phyloP scores from a whole-genome alignment of 2,888 invertebrate species.

The Phengaris arion region DNA sequence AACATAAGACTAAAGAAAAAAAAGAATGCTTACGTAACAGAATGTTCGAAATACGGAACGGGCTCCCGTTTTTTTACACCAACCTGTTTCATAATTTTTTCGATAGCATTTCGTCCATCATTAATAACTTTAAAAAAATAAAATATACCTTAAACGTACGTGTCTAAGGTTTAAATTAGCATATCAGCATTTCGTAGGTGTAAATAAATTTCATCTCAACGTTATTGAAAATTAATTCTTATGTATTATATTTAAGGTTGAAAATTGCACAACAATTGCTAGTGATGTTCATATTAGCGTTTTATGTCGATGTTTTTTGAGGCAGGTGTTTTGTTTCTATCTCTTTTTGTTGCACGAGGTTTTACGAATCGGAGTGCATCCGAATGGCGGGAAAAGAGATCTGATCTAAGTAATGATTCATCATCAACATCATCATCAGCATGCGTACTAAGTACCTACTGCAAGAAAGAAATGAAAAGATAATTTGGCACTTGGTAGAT shows the following conservation, averaged over 20 bases:
- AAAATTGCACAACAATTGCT: background rate
- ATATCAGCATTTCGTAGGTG: background rate
- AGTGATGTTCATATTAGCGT: conserved; percentile 15
- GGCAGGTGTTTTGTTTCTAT: conserved; percentile 22
- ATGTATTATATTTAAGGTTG: background rate
- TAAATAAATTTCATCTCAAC: background rate
- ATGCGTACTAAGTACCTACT: too few species aligned
- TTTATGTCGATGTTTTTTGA: conserved; percentile 17
- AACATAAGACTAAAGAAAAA: background rate
- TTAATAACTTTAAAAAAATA: background rate
- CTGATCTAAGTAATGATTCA: background rate
- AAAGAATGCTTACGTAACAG: conserved; percentile 13
- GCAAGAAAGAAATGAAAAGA: too few species aligned
- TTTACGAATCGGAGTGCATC: conserved; percentile 14
- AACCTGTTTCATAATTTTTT: conserved; percentile 22
- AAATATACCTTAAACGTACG: background rate
- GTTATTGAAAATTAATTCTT: background rate
- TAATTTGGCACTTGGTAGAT: too few species aligned
- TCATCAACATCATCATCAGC: background rate
- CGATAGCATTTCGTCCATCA: conserved; percentile 6
- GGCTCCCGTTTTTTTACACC: conserved; percentile 21
- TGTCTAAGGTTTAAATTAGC: background rate
- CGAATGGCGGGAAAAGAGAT: conserved; percentile 18
- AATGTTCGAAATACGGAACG: conserved; percentile 18
- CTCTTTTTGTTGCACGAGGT: conserved; percentile 6